phyloP scores from a whole-genome alignment of 2,888 invertebrate species.

The Cerastis leucographa region DNA sequence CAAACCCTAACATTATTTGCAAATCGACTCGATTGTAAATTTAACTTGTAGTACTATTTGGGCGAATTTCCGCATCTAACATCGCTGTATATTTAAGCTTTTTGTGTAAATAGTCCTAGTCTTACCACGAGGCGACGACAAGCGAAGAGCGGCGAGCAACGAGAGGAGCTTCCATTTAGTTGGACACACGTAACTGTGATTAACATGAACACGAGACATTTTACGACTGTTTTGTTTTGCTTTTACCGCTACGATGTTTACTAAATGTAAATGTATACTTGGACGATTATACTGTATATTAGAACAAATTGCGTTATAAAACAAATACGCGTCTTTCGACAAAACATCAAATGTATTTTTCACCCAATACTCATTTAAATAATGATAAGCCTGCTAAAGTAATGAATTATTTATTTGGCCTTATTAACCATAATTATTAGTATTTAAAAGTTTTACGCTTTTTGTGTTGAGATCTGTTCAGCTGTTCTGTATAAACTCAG shows the following conservation, averaged over 20 bases:
- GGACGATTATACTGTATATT: constrained; percentile 82
- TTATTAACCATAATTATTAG: constrained; percentile 84
- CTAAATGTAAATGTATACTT: constrained; percentile 83
- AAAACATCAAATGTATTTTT: constrained; percentile 89
- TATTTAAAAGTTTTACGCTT: constrained; percentile 83
- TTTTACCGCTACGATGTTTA: constrained; percentile 90
- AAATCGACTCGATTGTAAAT: constrained; percentile 81
- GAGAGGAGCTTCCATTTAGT: constrained; percentile 73
- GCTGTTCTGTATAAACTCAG: constrained; percentile 56
- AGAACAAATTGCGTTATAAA: constrained; percentile 79
- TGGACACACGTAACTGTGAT: constrained; percentile 88
- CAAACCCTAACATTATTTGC: constrained; percentile 66
- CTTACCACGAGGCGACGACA: constrained; percentile 74
- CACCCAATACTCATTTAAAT: constrained; percentile 90
- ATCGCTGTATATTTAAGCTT: constrained; percentile 90
- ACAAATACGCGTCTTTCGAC: constrained; percentile 81
- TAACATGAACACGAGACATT: constrained; percentile 88
- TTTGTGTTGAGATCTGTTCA: constrained; percentile 83
- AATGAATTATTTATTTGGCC: constrained; percentile 82
- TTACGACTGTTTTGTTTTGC: constrained; percentile 89
- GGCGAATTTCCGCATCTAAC: constrained; percentile 89
- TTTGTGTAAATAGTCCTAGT: constrained; percentile 89
- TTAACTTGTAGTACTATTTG: constrained; percentile 87
- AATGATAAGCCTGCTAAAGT: constrained; percentile 86
- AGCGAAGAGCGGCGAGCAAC: constrained; percentile 75